Evolutionary conservation across 2,888 invertebrate species (phyloP), one percentile per base, ranked within the genome.

Genomic region (Chalcosyrphus nemorum): DNA sequence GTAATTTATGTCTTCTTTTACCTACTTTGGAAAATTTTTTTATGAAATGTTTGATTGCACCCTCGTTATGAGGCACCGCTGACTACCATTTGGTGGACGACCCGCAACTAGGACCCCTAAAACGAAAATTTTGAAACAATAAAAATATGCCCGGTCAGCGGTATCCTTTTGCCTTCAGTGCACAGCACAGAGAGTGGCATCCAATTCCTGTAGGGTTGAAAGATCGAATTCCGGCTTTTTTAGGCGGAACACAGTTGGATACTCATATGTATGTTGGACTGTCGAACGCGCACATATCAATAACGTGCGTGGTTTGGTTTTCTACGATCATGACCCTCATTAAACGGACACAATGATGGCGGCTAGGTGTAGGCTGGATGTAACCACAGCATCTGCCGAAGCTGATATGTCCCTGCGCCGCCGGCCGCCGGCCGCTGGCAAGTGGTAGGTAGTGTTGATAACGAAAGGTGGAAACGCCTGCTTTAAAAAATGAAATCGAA

Each of bases 21-120:
- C 80, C 80, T 70, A 84, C 47, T 80, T 75, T 75, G 35, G 61
- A 47, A 61, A 72, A 47, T 56, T 75, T 82, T 75, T 82, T 78
- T 80, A 80, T 74, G 80, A 84, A 84, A 84, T 84, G 80, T 84
- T 84, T 84, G 84, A 84, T 84, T 84, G 84, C 80, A 84, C 84
- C 84, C 84, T 84, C 84, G 84, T 84, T 84, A 84, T 84, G 71
- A 68, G 59, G 50, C 66, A 66, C 66, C 66, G 66, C 43, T 52
- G 66, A 50, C 75, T 76, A 68, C 66, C 76, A 76, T 59, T 76
- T 52, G 76, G 32, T 56, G 75, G 32, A 29, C 54, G 75, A 56
- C 81, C 81, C 70, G 82, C 82, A 77, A 77, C 66, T 50, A 72
- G 61, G 75, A 75, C 84, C 75, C 65, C 70, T 52, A n/a, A n/a